Evolutionary conservation across 2,113 vertebrate species (phyloP), one percentile per base, ranked within the genome.

Genomic region (Neopipo cinnamomea): DNA sequence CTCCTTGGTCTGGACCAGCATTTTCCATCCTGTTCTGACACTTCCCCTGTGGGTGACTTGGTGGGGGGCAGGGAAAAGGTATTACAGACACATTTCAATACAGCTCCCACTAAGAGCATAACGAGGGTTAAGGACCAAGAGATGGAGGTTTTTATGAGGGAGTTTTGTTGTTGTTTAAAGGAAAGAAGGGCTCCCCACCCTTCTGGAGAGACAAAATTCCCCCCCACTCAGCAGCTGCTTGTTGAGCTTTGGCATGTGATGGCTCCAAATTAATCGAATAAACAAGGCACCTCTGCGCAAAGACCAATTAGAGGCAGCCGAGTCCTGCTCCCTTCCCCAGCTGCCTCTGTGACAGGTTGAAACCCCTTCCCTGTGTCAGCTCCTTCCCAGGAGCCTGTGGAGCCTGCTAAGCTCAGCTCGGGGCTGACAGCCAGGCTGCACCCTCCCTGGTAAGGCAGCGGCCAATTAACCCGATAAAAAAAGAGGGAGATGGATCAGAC

Each of bases 321-420:
- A 5, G 82, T 17, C 63, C 72, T 49, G 85, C 92, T 96, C 85
- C 90, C 35, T 61, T 58, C 88, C 47, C 42, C 89, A 83, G 95
- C 95, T 94, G 94, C 89, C 77, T 90, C 65, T 28, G 79, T 97
- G 96, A 92, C 96, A 95, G 92, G 96, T 94, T 94, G 65, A 94
- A 93, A 50, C 55, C 94, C 88, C 59, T 85, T 89, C 88, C 91
- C 94, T 3, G 11, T 6, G 35, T 47, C 92, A 86, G 39, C 0
- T 5, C 55, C 31, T 74, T 50, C 27, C 53, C 0, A 1, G 66
- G 22, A 81, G 91, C 71, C 67, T 16, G 77, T 24, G 75, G 88
- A 86, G 67, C 62, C 74, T 31, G 59, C 67, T 41, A 4, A 72
- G 93, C 13, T 1, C 2, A 2, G 80, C 89, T 70, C 3, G 1